phyloP scores from a whole-genome alignment of 2,888 invertebrate species.

The Callyntrura sp. region DNA sequence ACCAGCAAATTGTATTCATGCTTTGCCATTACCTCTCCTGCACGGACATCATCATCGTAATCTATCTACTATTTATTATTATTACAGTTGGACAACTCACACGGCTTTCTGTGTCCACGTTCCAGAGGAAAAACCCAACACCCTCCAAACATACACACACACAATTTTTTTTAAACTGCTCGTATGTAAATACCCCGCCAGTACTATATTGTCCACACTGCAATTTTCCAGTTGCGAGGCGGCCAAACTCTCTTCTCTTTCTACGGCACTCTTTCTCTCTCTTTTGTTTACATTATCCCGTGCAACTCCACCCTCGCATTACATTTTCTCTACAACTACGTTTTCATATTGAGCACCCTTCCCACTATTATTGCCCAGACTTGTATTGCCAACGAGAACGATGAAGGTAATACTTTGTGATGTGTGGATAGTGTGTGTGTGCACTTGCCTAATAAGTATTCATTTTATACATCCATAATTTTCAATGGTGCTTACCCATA shows the following conservation, averaged over 20 bases:
- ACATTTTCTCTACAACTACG: constrained; percentile 22
- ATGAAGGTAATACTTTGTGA: not conserved
- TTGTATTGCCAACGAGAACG: too few relatives aligned
- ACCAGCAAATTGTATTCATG: constrained; percentile 66
- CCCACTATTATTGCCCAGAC: not conserved
- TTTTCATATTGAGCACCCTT: not conserved
- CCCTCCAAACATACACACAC: not conserved
- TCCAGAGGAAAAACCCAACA: not conserved
- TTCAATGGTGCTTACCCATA: constrained; percentile 35
- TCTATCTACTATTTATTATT: constrained; percentile 47
- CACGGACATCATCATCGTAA: constrained; percentile 19
- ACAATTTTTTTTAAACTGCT: not conserved
- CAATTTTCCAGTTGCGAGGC: not conserved
- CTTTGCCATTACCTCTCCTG: not conserved
- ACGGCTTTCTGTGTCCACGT: constrained; percentile 17
- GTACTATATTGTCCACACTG: not conserved
- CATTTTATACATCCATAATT: constrained; percentile 31
- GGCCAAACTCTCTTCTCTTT: not conserved
- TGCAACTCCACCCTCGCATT: constrained; percentile 60
- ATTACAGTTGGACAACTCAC: constrained; percentile 40
- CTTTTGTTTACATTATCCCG: constrained; percentile 61
- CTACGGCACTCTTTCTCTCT: not conserved
- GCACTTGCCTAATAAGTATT: constrained; percentile 10
- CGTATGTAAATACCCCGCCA: not conserved
- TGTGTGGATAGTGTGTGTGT: constrained; percentile 15